Conservation (phyloP, 2,797 vertebrate genomes). For the Melanotaenia boesemani region DNA sequence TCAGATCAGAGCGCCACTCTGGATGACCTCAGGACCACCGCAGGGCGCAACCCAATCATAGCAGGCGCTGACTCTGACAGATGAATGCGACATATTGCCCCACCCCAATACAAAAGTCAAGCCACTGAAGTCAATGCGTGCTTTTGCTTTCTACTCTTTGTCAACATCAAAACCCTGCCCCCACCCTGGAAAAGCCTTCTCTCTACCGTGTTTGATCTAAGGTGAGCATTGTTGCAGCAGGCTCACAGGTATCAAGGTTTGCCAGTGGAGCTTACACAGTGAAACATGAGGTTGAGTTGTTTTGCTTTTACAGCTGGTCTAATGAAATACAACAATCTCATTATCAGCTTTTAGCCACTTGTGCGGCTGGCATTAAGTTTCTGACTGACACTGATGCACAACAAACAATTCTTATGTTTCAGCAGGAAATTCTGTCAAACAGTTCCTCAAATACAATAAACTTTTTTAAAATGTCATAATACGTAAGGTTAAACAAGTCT, state of each 20-base stretch:
- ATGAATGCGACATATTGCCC: constrained; percentile 67
- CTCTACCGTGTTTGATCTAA: constrained; percentile 66
- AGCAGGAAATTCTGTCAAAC: constrained; percentile 2
- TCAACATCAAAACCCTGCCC: constrained; percentile 22
- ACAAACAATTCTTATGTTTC: constrained; percentile 46
- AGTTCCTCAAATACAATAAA: background rate
- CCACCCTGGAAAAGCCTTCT: constrained; percentile 1
- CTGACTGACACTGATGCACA: constrained; percentile 31
- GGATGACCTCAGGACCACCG: constrained; percentile 81
- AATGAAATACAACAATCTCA: constrained; percentile 25
- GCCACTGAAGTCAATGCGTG: constrained; percentile 71
- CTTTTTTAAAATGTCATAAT: constrained; percentile 15
- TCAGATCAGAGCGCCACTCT: constrained; percentile 78
- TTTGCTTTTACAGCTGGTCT: constrained; percentile 40
- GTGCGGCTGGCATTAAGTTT: constrained; percentile 12
- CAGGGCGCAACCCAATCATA: constrained; percentile 82
- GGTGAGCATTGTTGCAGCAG: constrained; percentile 61
- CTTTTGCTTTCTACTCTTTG: constrained; percentile 55
- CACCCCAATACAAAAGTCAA: constrained; percentile 73
- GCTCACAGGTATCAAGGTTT: constrained; percentile 54
- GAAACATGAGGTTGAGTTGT: constrained; percentile 37
- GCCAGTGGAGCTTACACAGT: constrained; percentile 30
- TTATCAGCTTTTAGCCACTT: constrained; percentile 33
- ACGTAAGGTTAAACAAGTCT: background rate
- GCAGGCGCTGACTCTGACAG: constrained; percentile 75